These are phyloP conservation scores for Uropsilus gracilis DNA, from an alignment of 2,113 vertebrate species.

Conservation along the genomic window DNA sequence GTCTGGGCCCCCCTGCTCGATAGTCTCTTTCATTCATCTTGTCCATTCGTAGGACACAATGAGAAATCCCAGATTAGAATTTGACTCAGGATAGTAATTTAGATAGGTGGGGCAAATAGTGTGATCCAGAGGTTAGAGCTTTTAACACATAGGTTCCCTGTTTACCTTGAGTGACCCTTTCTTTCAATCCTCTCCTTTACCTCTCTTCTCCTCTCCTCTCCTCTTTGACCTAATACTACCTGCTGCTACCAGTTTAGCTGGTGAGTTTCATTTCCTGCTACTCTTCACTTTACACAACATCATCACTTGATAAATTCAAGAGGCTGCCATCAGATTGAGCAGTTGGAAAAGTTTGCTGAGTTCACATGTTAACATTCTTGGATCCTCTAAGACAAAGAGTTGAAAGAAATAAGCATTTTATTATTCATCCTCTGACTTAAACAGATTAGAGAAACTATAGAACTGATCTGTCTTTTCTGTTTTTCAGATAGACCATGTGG, in stretches of 20 bases:
- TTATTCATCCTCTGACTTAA: background rate
- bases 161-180: background rate
- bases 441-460: background rate
- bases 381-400: background rate
- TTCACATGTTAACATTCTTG: constrained; percentile 6
- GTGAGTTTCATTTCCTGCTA: background rate
- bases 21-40: background rate
- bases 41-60: background rate
- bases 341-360: background rate
- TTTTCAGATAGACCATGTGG: constrained; percentile 94
- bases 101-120: background rate
- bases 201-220: background rate
- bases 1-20: background rate
- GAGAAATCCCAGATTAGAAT: background rate
- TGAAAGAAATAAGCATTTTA: background rate
- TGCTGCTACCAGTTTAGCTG: background rate
- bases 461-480: constrained; percentile 46
- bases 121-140: background rate
- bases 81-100: background rate
- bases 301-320: background rate
- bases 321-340: background rate
- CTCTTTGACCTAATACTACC: background rate
- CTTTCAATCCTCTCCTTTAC: no score
- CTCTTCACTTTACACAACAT: background rate
- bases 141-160: background rate